Conservation (phyloP, 2,113 vertebrate species). For the Aphyosemion australe region DNA sequence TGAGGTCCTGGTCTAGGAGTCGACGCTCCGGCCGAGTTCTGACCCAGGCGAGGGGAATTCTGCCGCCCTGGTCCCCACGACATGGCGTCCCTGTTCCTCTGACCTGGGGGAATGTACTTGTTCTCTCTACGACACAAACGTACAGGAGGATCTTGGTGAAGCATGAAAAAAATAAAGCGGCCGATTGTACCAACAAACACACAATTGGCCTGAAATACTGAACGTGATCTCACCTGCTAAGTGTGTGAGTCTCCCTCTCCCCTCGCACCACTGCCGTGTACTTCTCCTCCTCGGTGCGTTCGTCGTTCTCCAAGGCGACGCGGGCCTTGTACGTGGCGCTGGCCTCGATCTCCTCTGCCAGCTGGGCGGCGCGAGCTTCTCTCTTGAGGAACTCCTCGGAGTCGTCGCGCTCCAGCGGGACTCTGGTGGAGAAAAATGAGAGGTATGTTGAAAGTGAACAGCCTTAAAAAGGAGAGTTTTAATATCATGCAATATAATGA, state of each 20-base stretch:
- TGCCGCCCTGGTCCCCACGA: slow-evolving; percentile 94
- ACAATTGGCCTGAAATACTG: neutral
- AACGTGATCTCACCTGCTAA: slow-evolving; percentile 83
- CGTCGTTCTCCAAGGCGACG: slow-evolving; percentile 96
- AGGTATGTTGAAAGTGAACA: too few relatives aligned
- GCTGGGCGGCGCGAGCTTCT: slow-evolving; percentile 93
- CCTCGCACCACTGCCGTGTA: slow-evolving; percentile 93
- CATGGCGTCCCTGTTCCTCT: slow-evolving; percentile 93
- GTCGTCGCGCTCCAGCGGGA: slow-evolving; percentile 96
- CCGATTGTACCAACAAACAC: neutral
- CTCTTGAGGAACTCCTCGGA: slow-evolving; percentile 98
- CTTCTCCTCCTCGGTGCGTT: slow-evolving; percentile 96
- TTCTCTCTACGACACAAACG: slow-evolving; percentile 82
- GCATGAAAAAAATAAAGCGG: too few relatives aligned
- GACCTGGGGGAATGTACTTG: slow-evolving; percentile 96
- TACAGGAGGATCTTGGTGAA: neutral
- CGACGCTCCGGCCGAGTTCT: slow-evolving; percentile 85
- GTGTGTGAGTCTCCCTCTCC: slow-evolving; percentile 86
- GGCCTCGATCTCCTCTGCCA: slow-evolving; percentile 99
- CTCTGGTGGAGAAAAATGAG: slow-evolving; percentile 73
- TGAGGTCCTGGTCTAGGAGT: slow-evolving; percentile 88
- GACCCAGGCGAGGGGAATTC: slow-evolving; percentile 90
- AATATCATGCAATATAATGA: neutral
- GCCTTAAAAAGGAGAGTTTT: too few relatives aligned
- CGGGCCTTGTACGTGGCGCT: slow-evolving; percentile 96